Evolutionary conservation across 2,113 vertebrate genomes (phyloP).

Genomic region (Phocoena sinus): DNA sequence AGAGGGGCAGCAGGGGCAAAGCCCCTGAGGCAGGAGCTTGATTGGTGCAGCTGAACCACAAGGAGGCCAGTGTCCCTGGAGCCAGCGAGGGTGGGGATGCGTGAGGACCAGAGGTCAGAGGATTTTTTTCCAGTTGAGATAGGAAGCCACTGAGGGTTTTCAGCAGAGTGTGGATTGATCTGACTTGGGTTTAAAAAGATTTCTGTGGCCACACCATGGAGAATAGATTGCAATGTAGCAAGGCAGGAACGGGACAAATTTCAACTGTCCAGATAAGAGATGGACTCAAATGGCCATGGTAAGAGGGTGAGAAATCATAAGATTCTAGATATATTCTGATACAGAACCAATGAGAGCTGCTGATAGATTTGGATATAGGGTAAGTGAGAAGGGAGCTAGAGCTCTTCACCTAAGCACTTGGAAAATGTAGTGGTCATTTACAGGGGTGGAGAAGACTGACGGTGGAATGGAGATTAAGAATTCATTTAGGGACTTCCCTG

Average conservation of each 20-base stretch:
- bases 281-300: background rate
- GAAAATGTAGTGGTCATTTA: background rate
- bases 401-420: background rate
- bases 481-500: background rate
- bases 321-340: background rate
- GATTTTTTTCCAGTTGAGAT: background rate
- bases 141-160: background rate
- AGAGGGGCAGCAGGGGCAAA: background rate
- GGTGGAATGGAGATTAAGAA: background rate
- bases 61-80: background rate
- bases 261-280: background rate
- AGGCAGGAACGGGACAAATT: background rate
- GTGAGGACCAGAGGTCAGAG: background rate
- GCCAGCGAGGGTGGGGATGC: background rate
- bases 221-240: background rate
- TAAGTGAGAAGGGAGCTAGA: background rate
- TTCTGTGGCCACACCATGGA: background rate
- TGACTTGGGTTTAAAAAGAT: background rate
- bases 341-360: background rate
- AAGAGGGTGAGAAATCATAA: background rate
- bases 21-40: background rate
- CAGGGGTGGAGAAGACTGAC: background rate
- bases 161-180: rapidly evolving
- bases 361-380: background rate
- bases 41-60: background rate